Evolutionary conservation across 2,113 vertebrate species (phyloP), one percentile per base, ranked within the genome.

Genomic region (Solenodon paradoxus): DNA sequence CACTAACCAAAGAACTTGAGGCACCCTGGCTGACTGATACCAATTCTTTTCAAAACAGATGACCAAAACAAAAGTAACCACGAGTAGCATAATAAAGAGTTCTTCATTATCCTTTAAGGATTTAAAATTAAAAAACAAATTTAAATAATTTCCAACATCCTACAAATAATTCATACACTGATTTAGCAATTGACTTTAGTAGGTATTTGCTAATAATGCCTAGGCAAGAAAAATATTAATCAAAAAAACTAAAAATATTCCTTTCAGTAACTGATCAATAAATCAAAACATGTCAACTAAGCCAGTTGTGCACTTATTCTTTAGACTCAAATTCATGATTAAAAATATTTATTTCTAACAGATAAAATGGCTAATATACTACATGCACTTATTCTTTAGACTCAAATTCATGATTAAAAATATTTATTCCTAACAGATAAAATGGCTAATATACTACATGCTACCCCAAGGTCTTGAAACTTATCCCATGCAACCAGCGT

Each of bases 21-120:
- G 22, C 13, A 3, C 22, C 68, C 80, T 92, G 11, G 63, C 55
- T 68, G 30, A 89, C 9, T 92, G 16, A 95, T 77, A 93, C 59
- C 84, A 83, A 63, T 61, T 87, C 16, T 94, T 96, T 90, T 87
- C 61, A 94, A 87, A 96, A 91, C 38, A 78, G 42, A 85, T 72
- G 69, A 86, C 28, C 45, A 35, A 96, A 94, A 83, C 55, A 80
- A 88, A 92, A 87, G 49, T 51, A 93, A 85, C 26, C 79, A 1
- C 1, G 88, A 53, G 40, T n/a, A 49, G 16, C 24, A 83, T 82
- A 96, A 93, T 2, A 83, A 55, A 42, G 86, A 82, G 30, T 77
- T 68, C 72, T 61, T 68, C 59, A n/a, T 55, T 68, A 93, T 88
- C 72, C 28, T 93, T 82, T 83, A 74, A 90, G 63, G 61, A 59